phyloP scores from a whole-genome alignment of 2,888 invertebrate genomes.

The Drosophila demipolita region DNA sequence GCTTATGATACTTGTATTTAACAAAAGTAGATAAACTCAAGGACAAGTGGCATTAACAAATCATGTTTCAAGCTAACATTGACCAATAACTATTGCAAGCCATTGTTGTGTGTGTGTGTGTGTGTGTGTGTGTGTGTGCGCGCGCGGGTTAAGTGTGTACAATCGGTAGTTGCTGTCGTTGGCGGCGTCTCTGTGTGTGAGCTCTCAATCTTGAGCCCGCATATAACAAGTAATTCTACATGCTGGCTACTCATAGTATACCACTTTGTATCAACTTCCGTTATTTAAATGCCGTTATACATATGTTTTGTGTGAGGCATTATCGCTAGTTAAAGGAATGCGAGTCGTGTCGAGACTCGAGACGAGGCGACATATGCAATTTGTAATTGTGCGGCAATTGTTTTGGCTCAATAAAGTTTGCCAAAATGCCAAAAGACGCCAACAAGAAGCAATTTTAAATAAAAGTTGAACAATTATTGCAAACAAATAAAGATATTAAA shows the following conservation, averaged over 20 bases:
- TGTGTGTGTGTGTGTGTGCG: not conserved
- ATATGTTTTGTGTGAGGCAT: conserved; percentile 14
- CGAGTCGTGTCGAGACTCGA: conserved; percentile 5
- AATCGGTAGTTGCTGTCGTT: conserved; percentile 4
- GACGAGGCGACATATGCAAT: conserved; percentile 31
- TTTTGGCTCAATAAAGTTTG: conserved; percentile 21
- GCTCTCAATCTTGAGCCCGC: conserved; percentile 35
- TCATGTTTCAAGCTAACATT: conserved; percentile 9
- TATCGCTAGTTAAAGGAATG: conserved; percentile 52
- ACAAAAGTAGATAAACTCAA: conserved; percentile 31
- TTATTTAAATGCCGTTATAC: conserved; percentile 12
- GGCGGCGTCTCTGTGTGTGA: conserved; percentile 3
- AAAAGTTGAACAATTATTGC: conserved; percentile 13
- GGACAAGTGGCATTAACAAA: conserved; percentile 15
- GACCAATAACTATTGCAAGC: conserved; percentile 20
- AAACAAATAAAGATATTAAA: conserved; percentile 61
- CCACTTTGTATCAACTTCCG: conserved; percentile 66
- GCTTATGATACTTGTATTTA: conserved; percentile 4
- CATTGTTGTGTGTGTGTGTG: conserved; percentile 11
- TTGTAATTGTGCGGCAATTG: conserved; percentile 34
- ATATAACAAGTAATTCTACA: conserved; percentile 47
- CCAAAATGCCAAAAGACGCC: conserved; percentile 34
- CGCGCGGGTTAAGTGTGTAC: not conserved
- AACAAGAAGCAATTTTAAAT: conserved; percentile 31
- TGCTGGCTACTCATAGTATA: conserved; percentile 11